Evolutionary conservation across 2,113 vertebrate genomes (phyloP).

Genomic region (Balaenoptera acutorostrata): DNA sequence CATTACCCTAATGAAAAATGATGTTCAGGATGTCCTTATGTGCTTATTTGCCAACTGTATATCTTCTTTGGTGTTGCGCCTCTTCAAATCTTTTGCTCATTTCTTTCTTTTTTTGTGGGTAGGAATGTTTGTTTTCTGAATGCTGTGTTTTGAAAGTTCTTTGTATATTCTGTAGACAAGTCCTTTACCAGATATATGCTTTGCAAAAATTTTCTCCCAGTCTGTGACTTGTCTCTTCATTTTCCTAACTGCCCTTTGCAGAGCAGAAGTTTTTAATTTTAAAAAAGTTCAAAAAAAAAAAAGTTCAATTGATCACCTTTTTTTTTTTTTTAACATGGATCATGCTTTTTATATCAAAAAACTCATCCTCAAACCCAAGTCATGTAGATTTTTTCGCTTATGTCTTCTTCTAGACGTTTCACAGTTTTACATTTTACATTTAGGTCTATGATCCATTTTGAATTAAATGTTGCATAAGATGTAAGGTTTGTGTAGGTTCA

Average conservation of each 20-base stretch:
- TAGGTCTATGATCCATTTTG: not conserved
- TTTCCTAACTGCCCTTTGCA: not conserved
- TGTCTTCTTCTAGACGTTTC: not conserved
- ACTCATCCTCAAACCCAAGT: not conserved
- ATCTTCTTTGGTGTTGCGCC: not conserved
- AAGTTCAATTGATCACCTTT: not conserved
- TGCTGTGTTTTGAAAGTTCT: not conserved
- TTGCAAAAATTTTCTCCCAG: not conserved
- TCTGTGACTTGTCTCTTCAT: not conserved
- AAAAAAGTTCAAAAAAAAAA: constrained; percentile 1
- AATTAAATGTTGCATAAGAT: not conserved
- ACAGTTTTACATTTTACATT: not conserved
- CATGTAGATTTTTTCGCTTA: not conserved
- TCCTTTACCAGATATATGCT: not conserved
- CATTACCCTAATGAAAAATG: not conserved
- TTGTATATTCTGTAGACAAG: not conserved
- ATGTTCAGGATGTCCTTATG: not conserved
- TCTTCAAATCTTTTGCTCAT: not conserved
- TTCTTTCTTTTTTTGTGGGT: not conserved
- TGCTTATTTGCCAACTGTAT: not conserved
- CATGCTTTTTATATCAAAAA: not conserved
- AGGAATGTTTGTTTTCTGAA: not conserved
- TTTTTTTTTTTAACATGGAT: not conserved
- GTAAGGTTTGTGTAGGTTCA: not conserved
- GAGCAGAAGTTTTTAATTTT: not conserved